Percentiles rank a stretch among this genome's conserved stretches.
Conservation (phyloP, 1,140 invertebrate genomes). For the Arctopsyche grandis region DNA sequence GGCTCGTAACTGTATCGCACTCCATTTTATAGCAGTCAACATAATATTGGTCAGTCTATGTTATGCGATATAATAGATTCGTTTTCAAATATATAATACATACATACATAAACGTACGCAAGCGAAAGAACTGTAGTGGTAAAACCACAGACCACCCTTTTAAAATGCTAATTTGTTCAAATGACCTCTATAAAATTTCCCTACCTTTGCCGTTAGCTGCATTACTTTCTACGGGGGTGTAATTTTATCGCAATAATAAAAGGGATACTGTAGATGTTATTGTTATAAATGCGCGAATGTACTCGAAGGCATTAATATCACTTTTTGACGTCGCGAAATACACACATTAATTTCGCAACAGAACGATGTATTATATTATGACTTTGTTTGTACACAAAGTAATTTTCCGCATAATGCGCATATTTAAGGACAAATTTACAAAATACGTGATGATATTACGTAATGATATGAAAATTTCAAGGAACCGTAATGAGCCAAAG, state of each 20-base stretch:
- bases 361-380: background rate
- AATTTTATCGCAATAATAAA: background rate
- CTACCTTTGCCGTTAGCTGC: constrained; percentile 25
- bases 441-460: constrained; percentile 29
- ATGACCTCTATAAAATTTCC: constrained; percentile 27
- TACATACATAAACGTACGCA: too few species aligned
- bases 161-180: constrained; percentile 25
- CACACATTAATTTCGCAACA: background rate
- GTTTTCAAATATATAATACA: too few species aligned
- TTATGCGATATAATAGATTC: too few species aligned
- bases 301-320: background rate
- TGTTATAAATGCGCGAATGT: background rate
- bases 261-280: background rate
- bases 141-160: background rate
- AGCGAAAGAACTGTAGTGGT: too few species aligned
- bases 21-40: too few species aligned
- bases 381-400: constrained; percentile 1
- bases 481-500: constrained; percentile 22
- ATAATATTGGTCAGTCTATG: too few species aligned
- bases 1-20: too few species aligned
- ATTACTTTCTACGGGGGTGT: background rate
- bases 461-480: constrained; percentile 40
- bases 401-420: constrained; percentile 22
- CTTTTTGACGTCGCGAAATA: background rate
- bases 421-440: constrained; percentile 18